Evolutionary conservation across 2,888 invertebrate species (phyloP).

Genomic region (Globia sparganii): DNA sequence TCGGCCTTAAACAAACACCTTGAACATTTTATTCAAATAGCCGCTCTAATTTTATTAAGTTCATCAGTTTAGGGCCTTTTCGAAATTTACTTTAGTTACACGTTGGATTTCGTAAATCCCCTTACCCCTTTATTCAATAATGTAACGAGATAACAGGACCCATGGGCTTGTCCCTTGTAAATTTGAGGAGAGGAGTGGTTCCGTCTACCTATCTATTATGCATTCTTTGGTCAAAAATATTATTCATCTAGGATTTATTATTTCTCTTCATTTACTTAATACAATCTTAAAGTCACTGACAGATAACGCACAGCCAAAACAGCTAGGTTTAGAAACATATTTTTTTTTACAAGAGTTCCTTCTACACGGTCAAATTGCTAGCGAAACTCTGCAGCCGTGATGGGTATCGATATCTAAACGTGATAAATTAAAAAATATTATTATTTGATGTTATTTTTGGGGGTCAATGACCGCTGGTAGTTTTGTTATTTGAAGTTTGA

Average conservation of each 20-base stretch:
- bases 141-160: slow-evolving; percentile 75
- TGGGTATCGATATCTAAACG: too few relatives aligned
- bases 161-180: slow-evolving; percentile 68
- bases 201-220: slow-evolving; percentile 54
- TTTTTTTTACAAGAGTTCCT: too few relatives aligned
- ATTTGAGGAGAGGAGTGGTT: slow-evolving; percentile 65
- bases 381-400: too few relatives aligned
- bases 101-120: slow-evolving; percentile 77
- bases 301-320: not conserved
- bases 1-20: slow-evolving; percentile 56
- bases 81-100: slow-evolving; percentile 75
- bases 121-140: slow-evolving; percentile 79
- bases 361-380: too few relatives aligned
- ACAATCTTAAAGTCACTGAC: not conserved
- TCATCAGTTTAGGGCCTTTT: slow-evolving; percentile 67
- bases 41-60: slow-evolving; percentile 67
- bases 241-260: slow-evolving; percentile 10
- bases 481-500: too few relatives aligned
- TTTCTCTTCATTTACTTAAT: not conserved
- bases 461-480: too few relatives aligned
- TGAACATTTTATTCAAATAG: slow-evolving; percentile 60
- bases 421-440: too few relatives aligned
- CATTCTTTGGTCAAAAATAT: slow-evolving; percentile 17
- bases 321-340: not conserved
- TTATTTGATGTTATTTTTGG: too few relatives aligned